A percentile compares a stretch with the other conserved stretches of the same genome.
Conservation (phyloP, 2,888 invertebrate species). For the Coecobrya sp. region DNA sequence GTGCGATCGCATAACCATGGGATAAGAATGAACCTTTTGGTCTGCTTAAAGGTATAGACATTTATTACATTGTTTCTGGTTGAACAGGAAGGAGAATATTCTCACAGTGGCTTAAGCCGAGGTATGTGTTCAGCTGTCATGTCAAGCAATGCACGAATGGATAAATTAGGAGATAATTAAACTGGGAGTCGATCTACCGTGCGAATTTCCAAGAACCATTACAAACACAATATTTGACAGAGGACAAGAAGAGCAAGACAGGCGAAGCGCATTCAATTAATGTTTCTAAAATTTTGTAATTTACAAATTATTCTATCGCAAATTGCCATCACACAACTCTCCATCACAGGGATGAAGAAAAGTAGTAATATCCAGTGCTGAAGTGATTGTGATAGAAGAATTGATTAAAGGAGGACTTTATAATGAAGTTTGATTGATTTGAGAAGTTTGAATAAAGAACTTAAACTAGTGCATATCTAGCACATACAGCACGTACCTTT, state of each 20-base stretch:
- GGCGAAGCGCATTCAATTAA: conserved; percentile 46
- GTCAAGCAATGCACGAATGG: conserved; percentile 73
- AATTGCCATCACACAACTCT: not conserved
- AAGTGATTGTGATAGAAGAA: not conserved
- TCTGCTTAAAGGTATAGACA: not conserved
- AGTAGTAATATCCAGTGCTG: not conserved
- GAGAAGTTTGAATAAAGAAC: conserved; percentile 4
- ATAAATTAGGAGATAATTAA: conserved; percentile 84
- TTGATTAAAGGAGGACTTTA: not conserved
- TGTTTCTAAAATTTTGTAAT: conserved; percentile 6
- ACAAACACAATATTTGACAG: conserved; percentile 59
- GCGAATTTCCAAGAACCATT: conserved; percentile 84
- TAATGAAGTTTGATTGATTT: conserved; percentile 49
- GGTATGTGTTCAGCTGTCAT: conserved; percentile 65
- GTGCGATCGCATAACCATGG: too few relatives aligned
- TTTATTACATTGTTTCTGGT: conserved; percentile 45
- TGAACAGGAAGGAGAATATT: conserved; percentile 33
- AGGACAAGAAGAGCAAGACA: conserved; percentile 10
- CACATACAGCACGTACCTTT: not conserved
- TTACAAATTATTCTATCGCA: conserved; percentile 44
- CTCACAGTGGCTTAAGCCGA: conserved; percentile 33
- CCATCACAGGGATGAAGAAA: not conserved
- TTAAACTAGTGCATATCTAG: not conserved
- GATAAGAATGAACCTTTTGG: not conserved
- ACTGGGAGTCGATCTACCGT: conserved; percentile 84